A percentile compares a stretch with the other conserved stretches of the same genome.
Evolutionary conservation across 2,888 invertebrate species (phyloP).

Genomic region (Macrophya alboannulata): DNA sequence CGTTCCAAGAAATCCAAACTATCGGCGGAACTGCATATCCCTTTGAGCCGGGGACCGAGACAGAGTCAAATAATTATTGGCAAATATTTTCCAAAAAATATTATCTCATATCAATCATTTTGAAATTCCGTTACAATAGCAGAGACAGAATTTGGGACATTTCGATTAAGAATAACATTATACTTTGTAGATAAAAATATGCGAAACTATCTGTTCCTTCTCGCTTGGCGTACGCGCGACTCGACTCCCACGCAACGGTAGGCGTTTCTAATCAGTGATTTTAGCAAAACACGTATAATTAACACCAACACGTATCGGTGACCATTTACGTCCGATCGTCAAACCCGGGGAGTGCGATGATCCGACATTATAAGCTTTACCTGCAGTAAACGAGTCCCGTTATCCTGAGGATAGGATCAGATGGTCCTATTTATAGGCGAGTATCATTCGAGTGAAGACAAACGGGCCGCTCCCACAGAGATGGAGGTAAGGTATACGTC

Average conservation of each 20-base stretch:
- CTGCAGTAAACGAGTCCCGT: slow-evolving; percentile 34
- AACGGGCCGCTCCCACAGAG: slow-evolving; percentile 31
- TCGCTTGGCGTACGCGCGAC: background rate
- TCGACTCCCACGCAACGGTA: slow-evolving; percentile 25
- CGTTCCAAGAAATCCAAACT: slow-evolving; percentile 31
- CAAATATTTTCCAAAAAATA: background rate
- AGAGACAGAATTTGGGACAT: background rate
- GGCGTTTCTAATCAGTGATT: slow-evolving; percentile 36
- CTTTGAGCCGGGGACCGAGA: background rate
- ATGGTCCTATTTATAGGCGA: slow-evolving; percentile 3
- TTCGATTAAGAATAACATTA: background rate
- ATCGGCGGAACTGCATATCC: slow-evolving; percentile 18
- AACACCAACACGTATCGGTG: slow-evolving; percentile 9
- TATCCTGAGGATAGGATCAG: background rate
- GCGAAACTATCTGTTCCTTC: background rate
- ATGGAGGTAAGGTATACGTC: background rate
- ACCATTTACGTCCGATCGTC: slow-evolving; percentile 20
- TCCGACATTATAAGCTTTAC: background rate
- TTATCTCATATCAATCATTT: background rate
- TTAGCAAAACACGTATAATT: slow-evolving; percentile 44
- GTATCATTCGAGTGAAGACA: slow-evolving; percentile 28
- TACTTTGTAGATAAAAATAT: background rate
- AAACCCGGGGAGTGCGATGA: slow-evolving; percentile 1
- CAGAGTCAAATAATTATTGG: background rate
- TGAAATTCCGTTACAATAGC: background rate